Evolutionary conservation across 2,113 vertebrate species (phyloP).

Genomic region (Aythya baeri): DNA sequence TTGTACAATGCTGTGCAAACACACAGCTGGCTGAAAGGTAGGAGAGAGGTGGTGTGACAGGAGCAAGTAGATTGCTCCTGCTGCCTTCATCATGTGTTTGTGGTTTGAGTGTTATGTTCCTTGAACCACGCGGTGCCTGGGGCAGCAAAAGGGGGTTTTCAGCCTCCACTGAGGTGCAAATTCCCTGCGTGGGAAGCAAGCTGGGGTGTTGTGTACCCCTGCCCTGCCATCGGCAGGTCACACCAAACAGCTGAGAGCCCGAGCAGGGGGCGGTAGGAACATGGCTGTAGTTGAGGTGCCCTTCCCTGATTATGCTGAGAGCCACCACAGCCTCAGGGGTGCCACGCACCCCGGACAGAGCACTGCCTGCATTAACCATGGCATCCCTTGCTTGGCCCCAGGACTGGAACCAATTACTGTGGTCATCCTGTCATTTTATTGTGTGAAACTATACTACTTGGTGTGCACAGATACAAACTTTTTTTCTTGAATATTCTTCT

Average conservation of each 20-base stretch:
- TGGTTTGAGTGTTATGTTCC: not conserved
- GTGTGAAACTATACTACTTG: not conserved
- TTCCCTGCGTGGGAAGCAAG: not conserved
- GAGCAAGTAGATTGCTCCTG: fast-evolving
- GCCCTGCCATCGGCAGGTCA: not conserved
- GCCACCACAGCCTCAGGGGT: not conserved
- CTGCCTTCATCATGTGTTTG: fast-evolving
- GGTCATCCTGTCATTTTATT: not conserved
- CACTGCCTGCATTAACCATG: not conserved
- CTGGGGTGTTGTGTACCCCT: fast-evolving
- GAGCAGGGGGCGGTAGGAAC: not conserved
- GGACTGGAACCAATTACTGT: not conserved
- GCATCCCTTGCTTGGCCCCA: not conserved
- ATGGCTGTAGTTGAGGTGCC: not conserved
- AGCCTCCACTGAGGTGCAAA: no score
- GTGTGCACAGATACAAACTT: not conserved
- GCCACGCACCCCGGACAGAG: not conserved
- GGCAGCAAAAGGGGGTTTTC: not conserved
- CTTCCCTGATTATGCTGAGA: not conserved
- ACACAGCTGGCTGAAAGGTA: not conserved
- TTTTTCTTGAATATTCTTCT: conserved; percentile 52
- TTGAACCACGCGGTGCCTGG: not conserved
- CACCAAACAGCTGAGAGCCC: not conserved
- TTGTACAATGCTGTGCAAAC: not conserved
- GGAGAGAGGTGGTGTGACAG: not conserved